Evolutionary conservation across 2,797 vertebrate species (phyloP), one percentile per base, ranked within the genome.

Genomic region (Vireo griseus): DNA sequence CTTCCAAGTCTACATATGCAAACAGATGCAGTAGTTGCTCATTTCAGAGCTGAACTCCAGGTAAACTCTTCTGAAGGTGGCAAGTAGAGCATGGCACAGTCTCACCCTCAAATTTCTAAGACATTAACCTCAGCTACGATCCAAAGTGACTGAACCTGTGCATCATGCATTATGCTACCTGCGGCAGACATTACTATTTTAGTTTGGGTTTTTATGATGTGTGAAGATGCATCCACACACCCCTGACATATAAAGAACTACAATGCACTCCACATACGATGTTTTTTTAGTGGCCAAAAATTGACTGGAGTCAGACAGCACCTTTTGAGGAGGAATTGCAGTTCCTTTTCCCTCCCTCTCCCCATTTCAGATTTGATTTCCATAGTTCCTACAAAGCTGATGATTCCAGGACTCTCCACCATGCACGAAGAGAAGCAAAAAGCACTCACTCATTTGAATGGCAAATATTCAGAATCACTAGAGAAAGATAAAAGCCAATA

Each of bases 211-310:
- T 85, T 74, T 9, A 22, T 2, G 15, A 69, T 11, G 55, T 13
- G 16, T 61, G 51, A 76, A 75, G 93, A 73, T 3, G n/a, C 35
- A 61, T 13, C 29, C 61, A 50, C 22, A 33, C 26, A n/a, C 51
- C 44, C 24, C 28, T 61, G 54, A 59, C 33, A 52, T 28, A 45
- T 0, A 54, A 19, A 19, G 21, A 88, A 82, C 14, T 24, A 47
- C 19, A 51, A 10, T 1, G 37, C 28, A 37, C 19, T 33, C 12
- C 31, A 76, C 24, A 52, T 18, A 55, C 0, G 0, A 24, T 10
- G 10, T 5, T 50, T 69, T 40, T 33, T 33, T 1, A 2, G 54
- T 20, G 35, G 47, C 58, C 31, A 73, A 33, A 73, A 83, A 51
- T 29, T 1, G 0, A 55, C 18, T 65, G 59, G 63, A 76, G 33